Base-by-base conservation (phyloP, 2,797 vertebrate genomes). In the Cirrhinus mrigala region DNA sequence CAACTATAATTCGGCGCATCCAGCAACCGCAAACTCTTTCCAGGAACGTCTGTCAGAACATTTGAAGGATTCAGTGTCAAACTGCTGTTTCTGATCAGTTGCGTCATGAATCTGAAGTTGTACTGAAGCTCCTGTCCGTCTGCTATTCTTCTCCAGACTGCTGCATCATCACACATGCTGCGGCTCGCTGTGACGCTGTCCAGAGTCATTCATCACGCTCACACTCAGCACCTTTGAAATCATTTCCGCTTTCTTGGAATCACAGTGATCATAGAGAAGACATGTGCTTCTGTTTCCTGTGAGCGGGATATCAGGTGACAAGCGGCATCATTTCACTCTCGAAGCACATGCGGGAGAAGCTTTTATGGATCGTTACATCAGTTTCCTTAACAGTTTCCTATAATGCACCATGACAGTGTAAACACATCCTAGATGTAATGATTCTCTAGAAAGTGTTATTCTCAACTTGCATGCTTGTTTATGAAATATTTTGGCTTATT, bases 61-160 rank as follows among this genome's bases (percentile, higher is more conserved):
- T 62, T 52, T 75, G 44, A 46, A 60, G 40, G 22, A 29, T 81
- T 75, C 1, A 48, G 37, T 16, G 2, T 40, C 79, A 27, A 7
- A 52, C 56, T 33, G 74, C 27, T 40, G n/a, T 84, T 86, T 86
- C 71, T 73, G 73, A 66, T 56, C 27, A 64, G 52, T 84, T 82
- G 75, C 79, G 84, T 79, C 85, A 88, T 60, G n/a, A 50, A n/a
- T 71, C 77, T 82, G 56, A 74, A 33, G 33, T 44, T 12, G 52
- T 69, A 11, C 7, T 6, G 11, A 81, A 81, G 50, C 29, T 52
- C 46, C 44, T 52, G 60, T 66, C 46, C 44, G 16, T 66, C 77
- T 66, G 7, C 40, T 64, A 12, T 66, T 48, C 6, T 48, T 52
- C 24, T 80, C 24, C 60, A 33, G 60, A 58, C 24, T 24, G 54